These are phyloP conservation scores for Amiota communis DNA, from an alignment of 2,888 invertebrate species.

Conservation along the genomic window DNA sequence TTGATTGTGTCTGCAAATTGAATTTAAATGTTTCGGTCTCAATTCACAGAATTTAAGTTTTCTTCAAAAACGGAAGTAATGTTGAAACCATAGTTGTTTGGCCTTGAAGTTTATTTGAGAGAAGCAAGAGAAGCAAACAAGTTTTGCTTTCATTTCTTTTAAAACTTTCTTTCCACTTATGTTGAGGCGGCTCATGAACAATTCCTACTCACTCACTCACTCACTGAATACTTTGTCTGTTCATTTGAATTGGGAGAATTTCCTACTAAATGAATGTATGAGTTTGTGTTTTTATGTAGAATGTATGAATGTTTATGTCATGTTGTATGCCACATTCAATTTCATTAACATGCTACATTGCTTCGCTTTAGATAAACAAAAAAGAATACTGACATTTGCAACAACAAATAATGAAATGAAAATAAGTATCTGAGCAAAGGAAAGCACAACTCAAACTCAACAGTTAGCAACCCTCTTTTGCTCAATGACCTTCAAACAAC, in stretches of 20 bases:
- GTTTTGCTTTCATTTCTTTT: no score
- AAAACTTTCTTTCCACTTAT: no score
- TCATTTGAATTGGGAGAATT: background rate
- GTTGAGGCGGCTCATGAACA: no score
- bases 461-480: no score
- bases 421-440: no score
- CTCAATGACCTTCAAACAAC: no score
- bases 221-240: slow-evolving; percentile 2
- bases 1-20: background rate
- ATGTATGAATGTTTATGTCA: slow-evolving; percentile 47
- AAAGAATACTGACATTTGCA: background rate
- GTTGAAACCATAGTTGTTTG: slow-evolving; percentile 1
- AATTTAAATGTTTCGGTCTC: background rate
- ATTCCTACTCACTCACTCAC: slow-evolving; percentile 6
- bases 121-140: no score
- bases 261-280: background rate
- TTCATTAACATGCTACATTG: slow-evolving; percentile 42
- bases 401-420: no score
- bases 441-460: no score
- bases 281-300: slow-evolving; percentile 46
- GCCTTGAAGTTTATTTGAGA: background rate
- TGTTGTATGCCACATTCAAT: slow-evolving; percentile 61
- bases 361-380: slow-evolving; percentile 1
- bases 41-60: background rate
- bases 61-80: no score